Percentiles rank a stretch among this genome's conserved stretches.
phyloP scores from a whole-genome alignment of 2,888 invertebrate genomes.

The Limnephilus lunatus region DNA sequence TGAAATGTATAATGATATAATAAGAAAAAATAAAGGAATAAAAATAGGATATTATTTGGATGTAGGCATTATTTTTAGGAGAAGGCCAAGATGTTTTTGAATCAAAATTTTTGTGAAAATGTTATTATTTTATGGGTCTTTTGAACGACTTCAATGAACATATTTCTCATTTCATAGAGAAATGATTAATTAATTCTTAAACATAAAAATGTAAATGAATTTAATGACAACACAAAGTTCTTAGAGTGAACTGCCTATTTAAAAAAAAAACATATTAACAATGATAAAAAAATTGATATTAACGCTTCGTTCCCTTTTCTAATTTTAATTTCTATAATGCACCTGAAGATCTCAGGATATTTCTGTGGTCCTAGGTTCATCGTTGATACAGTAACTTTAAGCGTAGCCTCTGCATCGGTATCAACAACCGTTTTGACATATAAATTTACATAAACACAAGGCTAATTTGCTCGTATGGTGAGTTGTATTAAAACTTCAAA shows the following conservation, averaged over 20 bases:
- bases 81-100: too few species aligned
- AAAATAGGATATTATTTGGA: too few species aligned
- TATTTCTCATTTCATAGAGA: too few species aligned
- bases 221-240: neutral
- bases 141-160: too few species aligned
- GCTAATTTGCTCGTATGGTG: neutral
- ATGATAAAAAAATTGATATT: neutral
- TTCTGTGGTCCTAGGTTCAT: neutral
- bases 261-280: too few species aligned
- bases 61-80: too few species aligned
- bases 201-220: neutral
- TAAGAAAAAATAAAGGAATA: too few species aligned
- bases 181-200: too few species aligned
- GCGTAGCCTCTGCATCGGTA: neutral
- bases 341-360: neutral
- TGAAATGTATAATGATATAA: too few species aligned
- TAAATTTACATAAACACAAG: neutral
- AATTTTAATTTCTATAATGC: neutral
- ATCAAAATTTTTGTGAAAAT: too few species aligned
- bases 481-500: conserved; percentile 3
- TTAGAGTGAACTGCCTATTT: too few species aligned
- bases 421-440: neutral
- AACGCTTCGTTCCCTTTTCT: neutral
- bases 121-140: too few species aligned
- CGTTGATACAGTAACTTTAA: neutral